Evolutionary conservation across 2,797 vertebrate species (phyloP), one percentile per base, ranked within the genome.

Genomic region (Phalloptychus januarius): DNA sequence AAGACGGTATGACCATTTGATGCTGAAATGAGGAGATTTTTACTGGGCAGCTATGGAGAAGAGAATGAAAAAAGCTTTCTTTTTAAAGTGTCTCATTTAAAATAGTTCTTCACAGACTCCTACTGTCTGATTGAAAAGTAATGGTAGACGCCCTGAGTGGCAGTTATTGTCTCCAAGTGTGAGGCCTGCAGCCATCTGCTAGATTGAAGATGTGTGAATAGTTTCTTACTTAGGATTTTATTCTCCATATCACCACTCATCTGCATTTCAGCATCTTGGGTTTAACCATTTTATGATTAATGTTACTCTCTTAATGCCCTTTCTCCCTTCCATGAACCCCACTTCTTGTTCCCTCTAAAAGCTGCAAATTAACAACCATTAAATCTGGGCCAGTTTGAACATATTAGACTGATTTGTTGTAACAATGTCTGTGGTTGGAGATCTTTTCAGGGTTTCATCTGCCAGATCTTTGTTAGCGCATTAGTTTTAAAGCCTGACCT

Each of bases 1-100:
- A 99, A 93, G 98, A 99, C 0, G 98, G 98, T 99, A 94, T 6
- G 87, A 94, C 36, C 44, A 2, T 2, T 50, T 40, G 25, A 79
- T n/a, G 13, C n/a, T n/a, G 50, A 79, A n/a, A 76, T 44, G 28
- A 75, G 48, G 2, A 50, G 61, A 40, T 61, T 56, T 56, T 5
- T 15, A 33, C 6, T 12, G 18, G 69, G 40, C 63, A 36, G 54
- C 46, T 38, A 44, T 52, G 46, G 15, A 74, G 45, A 25, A 65
- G 48, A 73, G 38, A 20, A 71, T 33, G 71, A 63, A 79, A 31
- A 54, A 18, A 12, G 40, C 28, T 63, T 8, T 69, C 25, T n/a
- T 42, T 40, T 38, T 23, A n/a, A 69, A 69, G 38, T 48, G 16
- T n/a, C 75, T 28, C 61, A 44, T 75, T 74, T 77, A 44, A 56